A percentile compares a stretch with the other conserved stretches of the same genome.
phyloP scores from a whole-genome alignment of 2,888 invertebrate species.

The Leptopterna dolabrata region DNA sequence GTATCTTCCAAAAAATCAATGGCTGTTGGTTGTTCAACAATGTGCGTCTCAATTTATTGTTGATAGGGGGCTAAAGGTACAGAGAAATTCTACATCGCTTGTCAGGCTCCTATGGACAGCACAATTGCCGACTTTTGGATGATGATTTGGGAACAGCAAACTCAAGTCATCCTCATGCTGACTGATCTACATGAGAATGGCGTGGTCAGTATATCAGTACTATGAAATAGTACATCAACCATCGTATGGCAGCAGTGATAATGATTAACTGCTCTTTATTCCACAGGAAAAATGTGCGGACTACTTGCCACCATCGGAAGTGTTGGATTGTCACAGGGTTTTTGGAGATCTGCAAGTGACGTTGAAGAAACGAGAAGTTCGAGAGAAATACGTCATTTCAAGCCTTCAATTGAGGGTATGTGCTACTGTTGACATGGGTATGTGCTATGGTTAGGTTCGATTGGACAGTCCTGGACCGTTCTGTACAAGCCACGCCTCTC shows the following conservation, averaged over 20 bases:
- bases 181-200: constrained; percentile 91
- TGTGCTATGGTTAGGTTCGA: too few species aligned
- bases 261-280: not conserved
- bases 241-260: too few species aligned
- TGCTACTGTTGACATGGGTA: too few species aligned
- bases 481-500: too few species aligned
- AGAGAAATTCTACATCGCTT: constrained; percentile 88
- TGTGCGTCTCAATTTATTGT: too few species aligned
- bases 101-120: constrained; percentile 87
- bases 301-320: constrained; percentile 91
- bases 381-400: constrained; percentile 91
- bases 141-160: constrained; percentile 96
- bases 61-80: constrained; percentile 87
- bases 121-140: constrained; percentile 93
- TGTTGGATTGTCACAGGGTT: constrained; percentile 86
- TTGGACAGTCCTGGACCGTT: too few species aligned
- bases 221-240: not conserved
- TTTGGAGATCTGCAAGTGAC: constrained; percentile 91
- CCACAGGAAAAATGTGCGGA: constrained; percentile 88
- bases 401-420: constrained; percentile 81
- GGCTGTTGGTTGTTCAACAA: too few species aligned
- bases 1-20: too few species aligned
- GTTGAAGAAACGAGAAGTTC: constrained; percentile 87
- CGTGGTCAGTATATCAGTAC: constrained; percentile 73
- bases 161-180: constrained; percentile 88